Conservation (phyloP, 2,888 invertebrate genomes). For the Scaptomyza cyrtandrae region DNA sequence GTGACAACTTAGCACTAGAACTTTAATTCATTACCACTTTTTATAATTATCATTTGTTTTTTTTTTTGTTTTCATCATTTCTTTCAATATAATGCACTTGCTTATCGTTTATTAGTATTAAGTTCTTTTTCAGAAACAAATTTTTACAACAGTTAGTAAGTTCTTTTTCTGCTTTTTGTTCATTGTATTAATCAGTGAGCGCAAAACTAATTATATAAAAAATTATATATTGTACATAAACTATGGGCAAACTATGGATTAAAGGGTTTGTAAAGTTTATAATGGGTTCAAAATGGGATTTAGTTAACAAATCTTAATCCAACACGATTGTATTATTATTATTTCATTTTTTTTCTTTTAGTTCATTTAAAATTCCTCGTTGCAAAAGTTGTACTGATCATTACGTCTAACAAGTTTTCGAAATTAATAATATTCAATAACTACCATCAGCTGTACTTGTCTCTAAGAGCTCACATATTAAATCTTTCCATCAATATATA, state of each 20-base stretch:
- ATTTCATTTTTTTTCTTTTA: constrained; percentile 7
- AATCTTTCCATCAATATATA: constrained; percentile 9
- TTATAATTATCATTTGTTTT: constrained; percentile 21
- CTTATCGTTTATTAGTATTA: constrained; percentile 59
- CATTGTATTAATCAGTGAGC: constrained; percentile 17
- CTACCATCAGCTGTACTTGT: constrained; percentile 22
- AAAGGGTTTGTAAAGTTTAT: constrained; percentile 3
- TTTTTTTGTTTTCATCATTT: constrained; percentile 25
- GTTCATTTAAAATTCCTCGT: constrained; percentile 72
- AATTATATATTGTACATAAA: constrained; percentile 13
- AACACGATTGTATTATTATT: constrained; percentile 26
- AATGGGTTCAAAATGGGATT: constrained; percentile 15
- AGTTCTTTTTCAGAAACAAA: constrained; percentile 44
- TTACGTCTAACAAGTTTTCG: constrained; percentile 55
- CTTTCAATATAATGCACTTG: constrained; percentile 75
- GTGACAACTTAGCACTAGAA: constrained; percentile 67
- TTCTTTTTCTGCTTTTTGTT: constrained; percentile 14
- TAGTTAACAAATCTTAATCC: constrained; percentile 29
- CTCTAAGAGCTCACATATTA: constrained; percentile 42
- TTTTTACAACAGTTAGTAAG: constrained; percentile 54
- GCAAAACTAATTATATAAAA: constrained; percentile 21
- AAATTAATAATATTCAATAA: constrained; percentile 10
- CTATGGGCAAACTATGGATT: constrained; percentile 5
- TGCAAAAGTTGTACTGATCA: constrained; percentile 76
- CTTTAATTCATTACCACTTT: constrained; percentile 40